Base-by-base conservation (phyloP, 64 coral and sea anemone species). In the Trachythela sp. region DNA sequence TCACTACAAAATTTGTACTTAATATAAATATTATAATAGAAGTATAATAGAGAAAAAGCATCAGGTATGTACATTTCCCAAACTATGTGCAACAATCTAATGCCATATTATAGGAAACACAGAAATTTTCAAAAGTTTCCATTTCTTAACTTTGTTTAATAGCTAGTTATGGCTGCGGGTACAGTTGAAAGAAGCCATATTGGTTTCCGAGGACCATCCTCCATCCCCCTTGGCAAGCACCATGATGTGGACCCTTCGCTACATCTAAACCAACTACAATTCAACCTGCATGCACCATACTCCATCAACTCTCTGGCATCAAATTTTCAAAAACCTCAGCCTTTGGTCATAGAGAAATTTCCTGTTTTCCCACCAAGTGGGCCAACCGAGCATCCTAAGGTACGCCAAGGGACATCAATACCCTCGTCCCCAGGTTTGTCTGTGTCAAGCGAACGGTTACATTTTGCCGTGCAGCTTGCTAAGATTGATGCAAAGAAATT, bases 311-410 rank as follows among this genome's bases (percentile, higher is more conserved):
- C 90, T 43, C 70, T 97, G 68, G 89, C 95, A 85, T 92, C 93
- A 88, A 92, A 87, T 15, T 94, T 97, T 86, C 92, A 85, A 86
- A 97, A 97, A 39, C 95, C 95, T 31, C 90, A 92, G 31, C 95
- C 93, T 14, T 94, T 97, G n/a, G 58, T 97, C 72, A 94, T 97
- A 43, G 95, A 97, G 45, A 97, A 92, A 67, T 72, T 97, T 48
- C 36, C 67, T 67, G 72, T 56, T 24, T 64, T 88, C 49, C 24
- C 24, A 40, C 60, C 36, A 52, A 30, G 31, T 60, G 48, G 37
- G n/a, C 60, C 36, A 52, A 30, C 40, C 60, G 48, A 31, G n/a
- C 87, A 64, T 1, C 56, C 56, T 22, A 18, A 26, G 18, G 91
- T 33, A 33, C 85, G 9, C 51, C 42, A 58, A 54, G 22, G 72